phyloP scores from a whole-genome alignment of 1,140 invertebrate genomes.

The Pararge aegeria region DNA sequence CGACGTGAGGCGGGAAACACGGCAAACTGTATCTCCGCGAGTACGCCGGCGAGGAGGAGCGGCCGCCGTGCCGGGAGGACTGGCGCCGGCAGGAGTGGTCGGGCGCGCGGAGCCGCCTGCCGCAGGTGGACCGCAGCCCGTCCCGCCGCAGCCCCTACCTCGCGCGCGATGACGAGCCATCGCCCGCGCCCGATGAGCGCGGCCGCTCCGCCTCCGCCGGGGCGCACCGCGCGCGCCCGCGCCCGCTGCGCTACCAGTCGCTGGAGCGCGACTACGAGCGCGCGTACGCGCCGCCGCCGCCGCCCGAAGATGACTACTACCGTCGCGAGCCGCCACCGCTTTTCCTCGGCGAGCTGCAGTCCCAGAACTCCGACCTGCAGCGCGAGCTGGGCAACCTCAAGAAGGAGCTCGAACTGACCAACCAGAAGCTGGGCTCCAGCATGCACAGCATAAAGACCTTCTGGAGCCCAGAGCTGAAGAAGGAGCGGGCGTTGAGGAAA shows the following conservation, averaged over 20 bases:
- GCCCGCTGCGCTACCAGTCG: conserved; percentile 69
- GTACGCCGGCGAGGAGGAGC: conserved; percentile 69
- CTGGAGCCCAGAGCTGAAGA: conserved; percentile 99
- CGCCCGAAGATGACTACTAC: conserved; percentile 71
- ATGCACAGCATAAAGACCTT: conserved; percentile 99
- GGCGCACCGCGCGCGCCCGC: conserved; percentile 61
- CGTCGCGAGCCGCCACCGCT: conserved; percentile 64
- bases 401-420: conserved; percentile 97
- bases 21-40: conserved; percentile 76
- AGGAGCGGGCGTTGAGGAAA: conserved; percentile 96
- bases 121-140: conserved; percentile 92
- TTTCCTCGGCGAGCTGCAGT: conserved; percentile 95
- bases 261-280: conserved; percentile 71
- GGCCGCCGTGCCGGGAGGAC: conserved; percentile 72
- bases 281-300: conserved; percentile 67
- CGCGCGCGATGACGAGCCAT: conserved; percentile 86
- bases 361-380: conserved; percentile 96
- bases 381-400: conserved; percentile 97
- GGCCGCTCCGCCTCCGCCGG: conserved; percentile 77
- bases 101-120: conserved; percentile 80
- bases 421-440: conserved; percentile 98
- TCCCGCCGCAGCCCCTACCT: conserved; percentile 85
- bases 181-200: conserved; percentile 82
- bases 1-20: conserved; percentile 67
- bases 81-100: conserved; percentile 71